Conservation (phyloP, 2,888 invertebrate genomes). For the Torymus tubicola region DNA sequence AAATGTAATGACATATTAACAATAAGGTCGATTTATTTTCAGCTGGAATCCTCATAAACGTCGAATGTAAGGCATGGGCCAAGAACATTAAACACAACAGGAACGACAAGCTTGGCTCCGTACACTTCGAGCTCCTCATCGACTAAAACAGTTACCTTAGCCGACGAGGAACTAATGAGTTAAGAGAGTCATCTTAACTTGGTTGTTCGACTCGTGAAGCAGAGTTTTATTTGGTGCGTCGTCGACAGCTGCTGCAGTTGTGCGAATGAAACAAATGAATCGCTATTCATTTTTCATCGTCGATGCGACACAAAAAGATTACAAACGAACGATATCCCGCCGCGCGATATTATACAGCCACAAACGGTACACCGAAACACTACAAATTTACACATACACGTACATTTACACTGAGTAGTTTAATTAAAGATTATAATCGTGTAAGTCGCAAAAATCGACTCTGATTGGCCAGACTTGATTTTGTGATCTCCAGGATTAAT, state of each 20-base stretch:
- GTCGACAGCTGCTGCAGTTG: conserved; percentile 15
- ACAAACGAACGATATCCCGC: conserved; percentile 3
- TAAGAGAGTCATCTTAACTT: background rate
- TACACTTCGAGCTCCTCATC: conserved; percentile 86
- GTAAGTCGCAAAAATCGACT: conserved; percentile 36
- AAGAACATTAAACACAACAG: conserved; percentile 83
- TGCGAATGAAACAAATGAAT: conserved; percentile 1
- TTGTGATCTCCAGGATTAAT: conserved; percentile 43
- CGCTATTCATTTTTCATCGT: conserved; percentile 11
- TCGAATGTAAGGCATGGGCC: conserved; percentile 86
- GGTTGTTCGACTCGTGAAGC: background rate
- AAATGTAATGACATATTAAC: too few relatives aligned
- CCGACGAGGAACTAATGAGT: too few relatives aligned
- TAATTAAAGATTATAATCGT: conserved; percentile 38
- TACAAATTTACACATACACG: background rate
- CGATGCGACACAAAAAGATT: background rate
- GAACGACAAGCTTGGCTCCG: conserved; percentile 83
- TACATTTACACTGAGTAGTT: conserved; percentile 19
- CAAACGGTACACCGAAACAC: background rate
- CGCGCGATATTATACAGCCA: conserved; percentile 6
- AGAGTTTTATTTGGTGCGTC: background rate
- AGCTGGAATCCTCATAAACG: conserved; percentile 82
- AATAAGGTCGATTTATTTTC: conserved; percentile 56
- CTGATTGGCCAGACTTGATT: conserved; percentile 34
- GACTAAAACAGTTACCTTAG: conserved; percentile 66